Evolutionary conservation across 2,888 invertebrate genomes (phyloP).

Genomic region (Allophyes oxyacanthae): DNA sequence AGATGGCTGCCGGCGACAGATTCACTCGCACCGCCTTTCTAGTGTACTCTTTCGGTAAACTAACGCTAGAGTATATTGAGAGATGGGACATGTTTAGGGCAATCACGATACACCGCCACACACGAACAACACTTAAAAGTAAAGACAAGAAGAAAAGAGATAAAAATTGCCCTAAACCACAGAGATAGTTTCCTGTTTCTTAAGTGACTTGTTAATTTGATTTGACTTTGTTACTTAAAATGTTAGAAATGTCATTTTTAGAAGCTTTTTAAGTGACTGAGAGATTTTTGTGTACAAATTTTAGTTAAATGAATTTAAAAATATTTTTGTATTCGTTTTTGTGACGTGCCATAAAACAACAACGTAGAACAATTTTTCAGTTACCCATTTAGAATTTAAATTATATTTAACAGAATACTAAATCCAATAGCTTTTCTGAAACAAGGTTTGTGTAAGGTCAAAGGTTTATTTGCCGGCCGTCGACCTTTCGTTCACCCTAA

Average conservation of each 20-base stretch:
- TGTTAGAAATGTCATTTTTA: background rate
- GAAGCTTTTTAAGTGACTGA: constrained; percentile 14
- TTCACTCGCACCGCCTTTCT: constrained; percentile 35
- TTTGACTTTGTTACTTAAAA: constrained; percentile 4
- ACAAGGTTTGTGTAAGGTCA: constrained; percentile 25
- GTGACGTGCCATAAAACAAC: constrained; percentile 27
- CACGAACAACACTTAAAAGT: constrained; percentile 17
- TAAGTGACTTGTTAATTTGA: constrained; percentile 33
- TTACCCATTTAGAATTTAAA: constrained; percentile 36
- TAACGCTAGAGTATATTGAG: constrained; percentile 9
- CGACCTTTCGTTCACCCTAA: constrained; percentile 36
- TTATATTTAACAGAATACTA: constrained; percentile 44
- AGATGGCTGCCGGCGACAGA: constrained; percentile 16
- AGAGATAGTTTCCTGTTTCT: constrained; percentile 25
- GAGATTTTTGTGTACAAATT: background rate
- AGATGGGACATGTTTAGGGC: constrained; percentile 4
- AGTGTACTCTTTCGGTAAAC: constrained; percentile 28
- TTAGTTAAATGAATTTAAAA: background rate
- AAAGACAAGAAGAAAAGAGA: constrained; percentile 11
- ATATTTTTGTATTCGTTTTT: no score
- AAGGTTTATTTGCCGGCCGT: constrained; percentile 21
- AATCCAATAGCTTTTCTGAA: constrained; percentile 16
- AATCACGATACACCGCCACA: constrained; percentile 3
- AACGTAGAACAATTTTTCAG: constrained; percentile 25
- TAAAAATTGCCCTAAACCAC: constrained; percentile 9